Base-by-base conservation (phyloP, 30 jellyfish, hydroid and myxozoan genomes). In the Chironex yamaguchii region DNA sequence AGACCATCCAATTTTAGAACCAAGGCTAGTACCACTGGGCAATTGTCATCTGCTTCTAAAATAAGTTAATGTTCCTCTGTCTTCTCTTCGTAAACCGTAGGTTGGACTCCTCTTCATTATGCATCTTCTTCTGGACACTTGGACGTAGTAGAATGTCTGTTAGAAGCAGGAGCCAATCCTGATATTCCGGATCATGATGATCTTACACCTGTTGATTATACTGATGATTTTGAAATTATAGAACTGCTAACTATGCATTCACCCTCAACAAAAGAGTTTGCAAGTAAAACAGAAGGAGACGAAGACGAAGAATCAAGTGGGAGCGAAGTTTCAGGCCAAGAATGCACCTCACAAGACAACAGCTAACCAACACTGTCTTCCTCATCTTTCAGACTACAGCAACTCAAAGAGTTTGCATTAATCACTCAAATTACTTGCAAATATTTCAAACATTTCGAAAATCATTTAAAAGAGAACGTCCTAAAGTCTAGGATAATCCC, bases 61-160 rank as follows among this genome's bases (percentile, higher is more conserved):
- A n/a, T n/a, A n/a, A n/a, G n/a, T n/a, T n/a, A n/a, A n/a, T n/a
- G n/a, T n/a, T n/a, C n/a, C n/a, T n/a, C n/a, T n/a, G n/a, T n/a
- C n/a, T n/a, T n/a, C n/a, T n/a, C n/a, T n/a, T n/a, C n/a, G n/a
- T n/a, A n/a, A n/a, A n/a, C n/a, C n/a, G n/a, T n/a, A 87, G 96
- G 96, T 23, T 81, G 52, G 51, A 87, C 96, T 0, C 96, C 96
- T 2, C 74, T 87, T 34, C 96, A 87, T 71, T 66, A 74, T 27
- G 96, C 96, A 48, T 49, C 62, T 33, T 66, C 49, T 34, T 34
- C 33, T n/a, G 90, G 87, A 6, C 36, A 66, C 0, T 48, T 87
- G 36, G 4, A 49, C 14, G 68, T 78, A 53, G 89, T 82, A 20
- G 36, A 36, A 34, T 69, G 34, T 34, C 90, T 87, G 2, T 36